Evolutionary conservation across 92 coral and sea anemone genomes (phyloP).

Genomic region (Chrysogorgia sp.): DNA sequence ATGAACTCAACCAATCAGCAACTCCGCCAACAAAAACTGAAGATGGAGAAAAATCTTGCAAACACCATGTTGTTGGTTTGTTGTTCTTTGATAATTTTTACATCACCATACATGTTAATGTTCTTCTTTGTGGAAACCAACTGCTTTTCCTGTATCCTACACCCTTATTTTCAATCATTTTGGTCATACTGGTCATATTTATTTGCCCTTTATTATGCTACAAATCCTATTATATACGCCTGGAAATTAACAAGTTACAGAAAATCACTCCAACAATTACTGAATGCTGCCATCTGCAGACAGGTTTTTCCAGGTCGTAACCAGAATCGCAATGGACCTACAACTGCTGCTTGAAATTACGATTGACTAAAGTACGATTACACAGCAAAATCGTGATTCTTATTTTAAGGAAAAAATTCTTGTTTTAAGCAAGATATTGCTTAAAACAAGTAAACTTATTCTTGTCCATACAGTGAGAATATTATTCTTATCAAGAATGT

Average conservation of each 20-base stretch:
- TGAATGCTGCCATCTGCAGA: neutral
- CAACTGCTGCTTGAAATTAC: neutral
- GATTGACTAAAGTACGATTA: too few relatives aligned
- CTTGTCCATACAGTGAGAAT: too few relatives aligned
- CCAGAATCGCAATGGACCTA: neutral
- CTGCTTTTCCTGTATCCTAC: constrained; percentile 20
- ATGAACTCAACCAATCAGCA: constrained; percentile 18
- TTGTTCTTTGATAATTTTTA: constrained; percentile 19
- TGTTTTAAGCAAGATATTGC: too few relatives aligned
- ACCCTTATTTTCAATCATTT: neutral
- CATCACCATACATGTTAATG: constrained; percentile 22
- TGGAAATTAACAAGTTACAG: constrained; percentile 29
- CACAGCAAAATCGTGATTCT: too few relatives aligned
- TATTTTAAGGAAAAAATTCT: too few relatives aligned
- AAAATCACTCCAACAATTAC: neutral
- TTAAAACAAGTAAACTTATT: too few relatives aligned
- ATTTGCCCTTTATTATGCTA: constrained; percentile 1
- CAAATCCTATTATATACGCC: constrained; percentile 27
- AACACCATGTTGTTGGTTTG: constrained; percentile 4
- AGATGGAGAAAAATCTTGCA: constrained; percentile 31
- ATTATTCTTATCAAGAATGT: too few relatives aligned
- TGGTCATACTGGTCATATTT: constrained; percentile 21
- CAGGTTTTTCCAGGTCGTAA: neutral
- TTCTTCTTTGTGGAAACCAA: constrained; percentile 9
- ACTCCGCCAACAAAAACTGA: constrained; percentile 21